Evolutionary conservation across 2,888 invertebrate species (phyloP).

Genomic region (Charanyca ferruginea): DNA sequence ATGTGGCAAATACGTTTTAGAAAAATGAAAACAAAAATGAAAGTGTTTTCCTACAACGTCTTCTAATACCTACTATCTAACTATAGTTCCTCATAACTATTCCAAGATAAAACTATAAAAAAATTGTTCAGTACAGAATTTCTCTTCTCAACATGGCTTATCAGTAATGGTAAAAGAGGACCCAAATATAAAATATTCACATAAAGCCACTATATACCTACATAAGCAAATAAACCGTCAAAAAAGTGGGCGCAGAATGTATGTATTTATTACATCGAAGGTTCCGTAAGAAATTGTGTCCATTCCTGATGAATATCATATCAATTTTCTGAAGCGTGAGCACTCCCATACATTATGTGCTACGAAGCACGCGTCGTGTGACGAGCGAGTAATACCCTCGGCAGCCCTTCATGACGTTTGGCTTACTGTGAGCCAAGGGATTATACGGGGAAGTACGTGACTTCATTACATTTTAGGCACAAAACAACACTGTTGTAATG

Average conservation of each 20-base stretch:
- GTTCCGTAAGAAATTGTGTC: constrained; percentile 46
- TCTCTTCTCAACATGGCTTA: constrained; percentile 31
- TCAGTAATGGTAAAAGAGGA: constrained; percentile 39
- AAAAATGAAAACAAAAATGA: background rate
- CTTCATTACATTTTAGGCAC: constrained; percentile 49
- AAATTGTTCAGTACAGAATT: constrained; percentile 20
- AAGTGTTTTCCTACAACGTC: background rate
- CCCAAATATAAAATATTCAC: constrained; percentile 49
- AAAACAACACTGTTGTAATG: constrained; percentile 50
- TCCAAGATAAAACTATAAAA: constrained; percentile 39
- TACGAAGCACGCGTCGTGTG: constrained; percentile 24
- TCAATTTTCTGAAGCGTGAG: constrained; percentile 43
- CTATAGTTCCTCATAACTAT: constrained; percentile 11
- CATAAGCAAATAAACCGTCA: constrained; percentile 19
- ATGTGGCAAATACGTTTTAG: background rate
- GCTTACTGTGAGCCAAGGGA: constrained; percentile 55
- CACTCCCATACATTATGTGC: constrained; percentile 15
- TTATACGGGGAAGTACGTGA: constrained; percentile 61
- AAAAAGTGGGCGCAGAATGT: constrained; percentile 20
- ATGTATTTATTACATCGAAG: constrained; percentile 41
- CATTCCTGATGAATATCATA: constrained; percentile 39
- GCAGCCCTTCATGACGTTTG: constrained; percentile 41
- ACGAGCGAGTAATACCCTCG: constrained; percentile 46
- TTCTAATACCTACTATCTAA: constrained; percentile 13
- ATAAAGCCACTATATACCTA: constrained; percentile 18